A percentile compares a stretch with the other conserved stretches of the same genome.
Conservation (phyloP, 2,113 vertebrate species). For the Brachypteracias leptosomus region DNA sequence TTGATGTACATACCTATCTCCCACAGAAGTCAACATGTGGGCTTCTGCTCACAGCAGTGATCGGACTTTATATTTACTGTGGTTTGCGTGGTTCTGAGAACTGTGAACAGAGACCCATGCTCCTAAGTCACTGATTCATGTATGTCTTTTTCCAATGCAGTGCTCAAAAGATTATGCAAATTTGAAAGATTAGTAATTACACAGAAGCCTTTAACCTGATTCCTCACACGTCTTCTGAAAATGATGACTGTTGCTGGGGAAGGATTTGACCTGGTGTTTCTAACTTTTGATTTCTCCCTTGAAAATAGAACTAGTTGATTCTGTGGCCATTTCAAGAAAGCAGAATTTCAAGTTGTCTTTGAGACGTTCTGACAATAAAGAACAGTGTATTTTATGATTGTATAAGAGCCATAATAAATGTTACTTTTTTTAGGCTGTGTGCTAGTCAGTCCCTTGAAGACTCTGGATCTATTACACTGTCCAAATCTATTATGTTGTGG, state of each 20-base stretch:
- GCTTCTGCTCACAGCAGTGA: not conserved
- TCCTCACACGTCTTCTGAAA: not conserved
- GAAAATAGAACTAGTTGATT: not conserved
- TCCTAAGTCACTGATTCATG: not conserved
- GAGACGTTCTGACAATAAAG: not conserved
- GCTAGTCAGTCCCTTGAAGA: not conserved
- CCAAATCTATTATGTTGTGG: not conserved
- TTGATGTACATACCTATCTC: not conserved
- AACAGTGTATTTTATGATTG: not conserved
- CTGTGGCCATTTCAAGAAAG: not conserved
- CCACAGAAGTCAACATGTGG: not conserved
- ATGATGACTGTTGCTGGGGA: not conserved
- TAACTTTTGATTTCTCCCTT: not conserved
- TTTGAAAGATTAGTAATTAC: not conserved
- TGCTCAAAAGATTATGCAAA: not conserved
- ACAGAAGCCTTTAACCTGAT: not conserved
- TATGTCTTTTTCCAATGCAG: not conserved
- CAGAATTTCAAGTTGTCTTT: not conserved
- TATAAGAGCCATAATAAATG: not conserved
- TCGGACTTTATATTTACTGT: not conserved
- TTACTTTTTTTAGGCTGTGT: not conserved
- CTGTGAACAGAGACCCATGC: not conserved
- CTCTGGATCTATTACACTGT: not conserved
- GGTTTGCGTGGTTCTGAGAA: not conserved
- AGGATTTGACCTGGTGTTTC: not conserved